Percentiles rank a stretch among this genome's conserved stretches.
These are phyloP conservation scores for Uria lomvia DNA, from an alignment of 2,113 vertebrate genomes.

Conservation along the genomic window DNA sequence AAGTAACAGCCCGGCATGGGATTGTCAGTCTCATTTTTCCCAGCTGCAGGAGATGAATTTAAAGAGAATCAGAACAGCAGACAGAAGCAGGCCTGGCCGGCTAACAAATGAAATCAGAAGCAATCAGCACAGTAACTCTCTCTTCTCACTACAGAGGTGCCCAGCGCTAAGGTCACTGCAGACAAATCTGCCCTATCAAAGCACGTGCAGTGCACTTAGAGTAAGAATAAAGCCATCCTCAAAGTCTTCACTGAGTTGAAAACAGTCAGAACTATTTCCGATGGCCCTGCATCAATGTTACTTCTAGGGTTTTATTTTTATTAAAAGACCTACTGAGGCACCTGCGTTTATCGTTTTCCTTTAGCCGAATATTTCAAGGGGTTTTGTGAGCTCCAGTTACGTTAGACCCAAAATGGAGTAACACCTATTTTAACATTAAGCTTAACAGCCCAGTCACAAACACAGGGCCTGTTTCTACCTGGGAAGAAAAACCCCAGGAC, in stretches of 20 bases:
- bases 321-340: background rate
- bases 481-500: background rate
- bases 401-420: background rate
- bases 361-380: background rate
- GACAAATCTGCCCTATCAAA: background rate
- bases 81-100: background rate
- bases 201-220: background rate
- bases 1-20: conserved; percentile 93
- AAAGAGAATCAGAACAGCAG: background rate
- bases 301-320: background rate
- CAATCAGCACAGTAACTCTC: background rate
- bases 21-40: conserved; percentile 97
- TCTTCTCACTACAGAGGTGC: background rate
- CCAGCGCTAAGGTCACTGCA: background rate
- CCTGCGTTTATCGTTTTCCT: background rate
- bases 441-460: background rate
- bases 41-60: conserved; percentile 75
- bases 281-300: background rate
- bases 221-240: background rate
- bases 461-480: background rate
- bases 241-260: background rate
- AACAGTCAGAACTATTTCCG: background rate
- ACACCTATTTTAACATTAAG: background rate
- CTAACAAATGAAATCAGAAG: background rate
- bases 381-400: background rate